phyloP scores from a whole-genome alignment of 2,113 vertebrate genomes.

The Phyllostomus discolor region DNA sequence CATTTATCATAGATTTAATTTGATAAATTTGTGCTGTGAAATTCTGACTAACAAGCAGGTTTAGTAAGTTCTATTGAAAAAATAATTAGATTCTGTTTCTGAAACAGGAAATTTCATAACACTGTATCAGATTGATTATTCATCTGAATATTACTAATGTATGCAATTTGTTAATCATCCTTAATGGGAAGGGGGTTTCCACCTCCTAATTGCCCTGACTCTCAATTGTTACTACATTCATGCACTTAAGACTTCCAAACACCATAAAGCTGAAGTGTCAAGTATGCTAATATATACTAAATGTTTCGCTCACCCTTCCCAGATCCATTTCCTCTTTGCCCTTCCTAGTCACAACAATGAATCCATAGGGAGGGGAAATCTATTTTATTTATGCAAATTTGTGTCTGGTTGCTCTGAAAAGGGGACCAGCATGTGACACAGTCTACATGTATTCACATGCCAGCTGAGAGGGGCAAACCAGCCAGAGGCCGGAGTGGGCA shows the following conservation, averaged over 20 bases:
- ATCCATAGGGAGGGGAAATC: background rate
- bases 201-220: conserved; percentile 1
- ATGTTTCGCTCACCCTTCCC: background rate
- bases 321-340: background rate
- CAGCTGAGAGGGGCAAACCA: background rate
- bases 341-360: background rate
- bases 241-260: background rate
- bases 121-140: conserved; percentile 54
- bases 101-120: conserved; percentile 64
- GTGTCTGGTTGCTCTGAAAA: background rate
- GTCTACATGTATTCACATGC: background rate
- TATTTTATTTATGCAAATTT: background rate
- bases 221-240: background rate
- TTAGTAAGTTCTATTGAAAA: conserved; percentile 56
- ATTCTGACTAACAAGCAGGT: conserved; percentile 64
- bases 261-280: background rate
- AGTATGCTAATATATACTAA: background rate
- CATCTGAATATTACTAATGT: conserved; percentile 61
- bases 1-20: background rate
- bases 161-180: conserved; percentile 49
- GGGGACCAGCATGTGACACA: background rate
- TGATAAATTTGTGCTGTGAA: conserved; percentile 55
- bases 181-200: background rate
- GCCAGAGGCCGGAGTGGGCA: background rate
- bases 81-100: conserved; percentile 16